phyloP scores from a whole-genome alignment of 2,113 vertebrate species.

The Excalfactoria chinensis region DNA sequence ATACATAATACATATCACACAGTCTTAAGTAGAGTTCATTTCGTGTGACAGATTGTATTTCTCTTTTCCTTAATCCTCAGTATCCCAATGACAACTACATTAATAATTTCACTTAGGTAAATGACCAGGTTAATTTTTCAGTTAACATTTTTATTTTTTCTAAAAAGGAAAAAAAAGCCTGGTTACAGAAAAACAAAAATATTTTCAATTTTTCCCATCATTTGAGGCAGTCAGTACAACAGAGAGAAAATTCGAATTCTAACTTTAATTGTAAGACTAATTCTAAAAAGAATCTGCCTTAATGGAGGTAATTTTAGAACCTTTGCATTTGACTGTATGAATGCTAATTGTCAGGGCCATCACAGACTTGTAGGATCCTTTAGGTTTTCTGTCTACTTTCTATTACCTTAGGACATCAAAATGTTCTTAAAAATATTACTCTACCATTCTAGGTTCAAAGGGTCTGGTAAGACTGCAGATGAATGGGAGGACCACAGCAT shows the following conservation, averaged over 20 bases:
- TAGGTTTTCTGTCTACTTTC: background rate
- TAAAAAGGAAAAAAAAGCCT: background rate
- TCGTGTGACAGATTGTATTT: background rate
- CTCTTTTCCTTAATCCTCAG: background rate
- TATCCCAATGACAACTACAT: background rate
- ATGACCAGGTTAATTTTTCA: background rate
- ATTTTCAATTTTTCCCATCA: background rate
- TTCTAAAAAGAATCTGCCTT: background rate
- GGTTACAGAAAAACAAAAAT: background rate
- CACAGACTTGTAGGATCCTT: background rate
- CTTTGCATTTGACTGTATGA: background rate
- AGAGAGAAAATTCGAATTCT: background rate
- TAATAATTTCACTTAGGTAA: background rate
- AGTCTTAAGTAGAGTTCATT: background rate
- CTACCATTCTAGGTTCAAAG: background rate
- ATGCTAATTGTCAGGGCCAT: slow-evolving; percentile 17
- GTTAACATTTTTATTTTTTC: background rate
- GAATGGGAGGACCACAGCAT: background rate
- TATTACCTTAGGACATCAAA: slow-evolving; percentile 24
- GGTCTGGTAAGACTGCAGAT: background rate
- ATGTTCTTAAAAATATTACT: background rate
- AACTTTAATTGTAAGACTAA: background rate
- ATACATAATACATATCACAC: background rate
- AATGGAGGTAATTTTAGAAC: background rate
- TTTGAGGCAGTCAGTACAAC: background rate